Evolutionary conservation across 2,113 vertebrate species (phyloP), one percentile per base, ranked within the genome.

Genomic region (Sinocyclocheilus anophthalmus): DNA sequence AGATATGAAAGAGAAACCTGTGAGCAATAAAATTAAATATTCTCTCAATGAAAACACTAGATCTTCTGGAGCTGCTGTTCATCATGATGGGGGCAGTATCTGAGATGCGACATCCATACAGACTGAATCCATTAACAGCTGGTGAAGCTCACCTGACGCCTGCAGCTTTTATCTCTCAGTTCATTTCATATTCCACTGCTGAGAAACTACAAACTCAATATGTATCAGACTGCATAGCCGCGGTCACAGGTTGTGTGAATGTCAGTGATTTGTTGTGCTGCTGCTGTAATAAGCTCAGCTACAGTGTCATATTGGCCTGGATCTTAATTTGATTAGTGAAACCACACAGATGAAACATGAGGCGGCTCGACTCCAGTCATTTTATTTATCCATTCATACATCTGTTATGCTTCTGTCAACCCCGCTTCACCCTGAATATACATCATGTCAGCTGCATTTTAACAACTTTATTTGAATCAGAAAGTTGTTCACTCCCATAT

Each of bases 231-330:
- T 30, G 59, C 37, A 50, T 45, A 65, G 67, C 42, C 20, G 3
- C 13, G 5, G 79, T 39, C 48, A 26, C 67, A 59, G 57, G 37
- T 75, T 80, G 26, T 61, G 26, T 42, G 48, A 45, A 55, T 76
- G 61, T 30, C 69, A 53, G 48, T 24, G 69, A 81, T 76, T 39
- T 85, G 87, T 26, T 88, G 87, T 84, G 26, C 9, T 75, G 59
- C 67, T 5, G 69, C 39, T 50, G 39, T 76, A 73, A 69, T 80
- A 87, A 53, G 24, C 77, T 79, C 86, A 76, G 76, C 67, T 81
- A 75, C 55, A 53, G 11, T 61, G 83, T 37, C 57, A 42, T 61
- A 45, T 55, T 83, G 73, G 26, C 76, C 57, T 37, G 61, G 37
- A 70, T 72, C 33, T 76, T 48, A 72, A 48, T 81, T 67, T 26